Conservation (phyloP, 2,113 vertebrate genomes). For the Dendrocopos noguchii region DNA sequence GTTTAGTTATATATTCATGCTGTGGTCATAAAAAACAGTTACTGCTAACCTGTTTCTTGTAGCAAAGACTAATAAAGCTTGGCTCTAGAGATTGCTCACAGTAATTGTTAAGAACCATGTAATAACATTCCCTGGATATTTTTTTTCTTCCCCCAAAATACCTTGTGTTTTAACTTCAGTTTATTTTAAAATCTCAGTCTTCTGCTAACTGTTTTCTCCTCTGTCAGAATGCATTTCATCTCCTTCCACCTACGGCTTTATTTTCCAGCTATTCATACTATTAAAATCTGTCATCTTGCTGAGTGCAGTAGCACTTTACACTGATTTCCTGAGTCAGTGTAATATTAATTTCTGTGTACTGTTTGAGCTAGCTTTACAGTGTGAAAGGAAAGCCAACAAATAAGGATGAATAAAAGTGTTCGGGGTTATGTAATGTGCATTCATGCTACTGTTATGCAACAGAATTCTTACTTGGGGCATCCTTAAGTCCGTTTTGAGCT, state of each 20-base stretch:
- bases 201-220: not conserved
- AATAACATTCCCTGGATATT: not conserved
- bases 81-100: not conserved
- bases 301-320: not conserved
- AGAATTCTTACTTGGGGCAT: slow-evolving; percentile 47
- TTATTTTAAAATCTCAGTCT: not conserved
- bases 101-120: slow-evolving; percentile 36
- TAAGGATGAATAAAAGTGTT: not conserved
- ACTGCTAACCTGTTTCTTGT: slow-evolving; percentile 50
- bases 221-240: not conserved
- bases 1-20: slow-evolving; percentile 25
- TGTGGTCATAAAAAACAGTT: slow-evolving; percentile 54
- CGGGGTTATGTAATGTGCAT: slow-evolving; percentile 31
- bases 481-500: slow-evolving; percentile 47
- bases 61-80: slow-evolving; percentile 46
- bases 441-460: slow-evolving; percentile 39
- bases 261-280: not conserved
- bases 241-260: not conserved
- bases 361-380: not conserved
- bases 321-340: not conserved
- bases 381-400: not conserved
- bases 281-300: not conserved
- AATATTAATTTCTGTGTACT: slow-evolving; percentile 16
- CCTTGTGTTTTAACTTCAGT: not conserved
- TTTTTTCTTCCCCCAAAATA: slow-evolving; percentile 6